Evolutionary conservation across 2,113 vertebrate genomes (phyloP).

Genomic region (Tonatia bakeri): DNA sequence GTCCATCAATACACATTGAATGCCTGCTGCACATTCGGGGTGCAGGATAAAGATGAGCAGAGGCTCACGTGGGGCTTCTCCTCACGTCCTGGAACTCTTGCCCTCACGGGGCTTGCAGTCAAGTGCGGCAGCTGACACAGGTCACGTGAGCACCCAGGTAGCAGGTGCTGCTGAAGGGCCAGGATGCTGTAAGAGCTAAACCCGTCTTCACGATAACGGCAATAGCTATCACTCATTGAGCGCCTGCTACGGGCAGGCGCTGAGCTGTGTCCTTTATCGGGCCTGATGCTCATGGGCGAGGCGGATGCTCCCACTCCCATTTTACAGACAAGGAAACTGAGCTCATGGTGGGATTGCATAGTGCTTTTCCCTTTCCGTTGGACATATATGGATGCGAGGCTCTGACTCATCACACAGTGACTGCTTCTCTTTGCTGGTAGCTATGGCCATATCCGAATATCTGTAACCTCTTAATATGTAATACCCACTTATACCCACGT

Average conservation of each 20-base stretch:
- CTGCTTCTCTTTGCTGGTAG: background rate
- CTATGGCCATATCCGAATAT: background rate
- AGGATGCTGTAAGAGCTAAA: background rate
- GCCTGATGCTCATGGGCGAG: background rate
- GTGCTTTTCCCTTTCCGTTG: background rate
- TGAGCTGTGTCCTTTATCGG: background rate
- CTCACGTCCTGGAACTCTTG: rapidly evolving
- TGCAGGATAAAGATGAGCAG: background rate
- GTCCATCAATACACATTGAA: background rate
- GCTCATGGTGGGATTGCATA: background rate
- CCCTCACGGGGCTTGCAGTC: background rate
- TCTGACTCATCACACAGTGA: background rate
- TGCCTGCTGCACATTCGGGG: background rate
- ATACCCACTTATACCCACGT: background rate
- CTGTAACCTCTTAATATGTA: background rate
- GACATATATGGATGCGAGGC: background rate
- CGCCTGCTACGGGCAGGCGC: rapidly evolving
- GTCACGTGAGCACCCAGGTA: background rate
- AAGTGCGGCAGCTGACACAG: background rate
- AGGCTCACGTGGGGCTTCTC: background rate
- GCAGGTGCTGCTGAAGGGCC: background rate
- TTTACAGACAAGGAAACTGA: background rate
- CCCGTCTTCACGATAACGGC: background rate
- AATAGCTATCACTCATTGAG: background rate
- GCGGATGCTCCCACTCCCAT: too few species aligned